A percentile compares a stretch with the other conserved stretches of the same genome.
phyloP scores from a whole-genome alignment of 1,140 invertebrate genomes.

The Uloborus diversus region DNA sequence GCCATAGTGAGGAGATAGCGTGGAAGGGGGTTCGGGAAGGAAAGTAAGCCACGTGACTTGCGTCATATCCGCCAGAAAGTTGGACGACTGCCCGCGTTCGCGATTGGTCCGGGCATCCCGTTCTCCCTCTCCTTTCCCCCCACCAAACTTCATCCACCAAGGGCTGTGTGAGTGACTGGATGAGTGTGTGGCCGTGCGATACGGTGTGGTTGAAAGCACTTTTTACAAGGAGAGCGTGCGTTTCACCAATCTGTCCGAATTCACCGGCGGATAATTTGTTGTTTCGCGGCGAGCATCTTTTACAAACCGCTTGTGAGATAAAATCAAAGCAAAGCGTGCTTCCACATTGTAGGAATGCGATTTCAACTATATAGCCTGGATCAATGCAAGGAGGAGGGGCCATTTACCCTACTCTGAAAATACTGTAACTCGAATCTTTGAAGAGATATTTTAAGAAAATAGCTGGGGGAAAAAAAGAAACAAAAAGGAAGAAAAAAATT shows the following conservation, averaged over 20 bases:
- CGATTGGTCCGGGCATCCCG: constrained; percentile 9
- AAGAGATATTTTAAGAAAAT: too few species aligned
- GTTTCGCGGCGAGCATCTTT: too few species aligned
- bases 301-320: too few species aligned
- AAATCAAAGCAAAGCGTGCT: too few species aligned
- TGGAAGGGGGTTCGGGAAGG: not conserved
- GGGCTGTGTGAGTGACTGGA: constrained; percentile 4
- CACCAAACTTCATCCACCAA: constrained; percentile 13
- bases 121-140: not conserved
- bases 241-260: not conserved
- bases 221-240: not conserved
- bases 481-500: too few species aligned
- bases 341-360: not conserved
- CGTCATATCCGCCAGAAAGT: constrained; percentile 51
- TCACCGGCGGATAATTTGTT: too few species aligned
- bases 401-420: too few species aligned
- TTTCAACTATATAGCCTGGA: too few species aligned
- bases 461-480: too few species aligned
- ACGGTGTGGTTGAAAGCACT: constrained; percentile 11
- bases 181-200: constrained; percentile 32
- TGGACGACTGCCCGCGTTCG: constrained; percentile 40
- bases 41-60: constrained; percentile 36
- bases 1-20: constrained; percentile 40
- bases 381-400: too few species aligned
- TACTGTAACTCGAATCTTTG: too few species aligned